Base-by-base conservation (phyloP, 2,113 vertebrate species). In the Phycodurus eques region DNA sequence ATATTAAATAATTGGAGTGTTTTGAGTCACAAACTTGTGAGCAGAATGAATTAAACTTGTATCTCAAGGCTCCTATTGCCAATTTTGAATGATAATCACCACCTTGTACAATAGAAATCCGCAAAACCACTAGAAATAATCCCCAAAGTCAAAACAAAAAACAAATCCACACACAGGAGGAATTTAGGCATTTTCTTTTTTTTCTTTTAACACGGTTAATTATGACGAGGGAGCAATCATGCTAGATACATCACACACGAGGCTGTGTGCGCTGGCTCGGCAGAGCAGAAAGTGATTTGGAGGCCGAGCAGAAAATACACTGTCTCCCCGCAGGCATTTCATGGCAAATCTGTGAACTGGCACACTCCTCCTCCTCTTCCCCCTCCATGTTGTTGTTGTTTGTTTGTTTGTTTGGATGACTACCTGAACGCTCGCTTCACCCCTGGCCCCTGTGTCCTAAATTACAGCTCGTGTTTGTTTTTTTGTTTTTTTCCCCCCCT, bases 251-350 rank as follows among this genome's bases (percentile, higher is more conserved):
- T 86, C 88, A 80, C 79, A 78, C 78, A 79, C 17, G 64, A 87
- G 72, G 68, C 81, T 71, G 77, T 60, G 68, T 76, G 75, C 86
- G 78, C 67, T 47, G 73, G 82, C 73, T 68, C 85, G 79, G 75
- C 81, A 82, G 78, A 88, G 91, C 83, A 85, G 87, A 89, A 89
- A 76, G 74, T 1, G 43, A 87, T 85, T 85, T 87, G 35, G 80
- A 83, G 77, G 77, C 85, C 76, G 86, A 89, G 88, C 88, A 83
- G 85, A 89, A 90, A 89, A 90, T 83, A 72, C 82, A 74, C 68
- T 82, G 87, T 88, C 85, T 88, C 92, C 90, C 87, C 89, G 76
- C 79, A 83, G 88, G 87, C 89, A 85, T 79, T 78, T 86, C 84
- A 78, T 85, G 82, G 88, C 89, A 87, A 85, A 86, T 88, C 85